Evolutionary conservation across 2,888 invertebrate genomes (phyloP), one percentile per base, ranked within the genome.

Genomic region (Aphidius colemani): DNA sequence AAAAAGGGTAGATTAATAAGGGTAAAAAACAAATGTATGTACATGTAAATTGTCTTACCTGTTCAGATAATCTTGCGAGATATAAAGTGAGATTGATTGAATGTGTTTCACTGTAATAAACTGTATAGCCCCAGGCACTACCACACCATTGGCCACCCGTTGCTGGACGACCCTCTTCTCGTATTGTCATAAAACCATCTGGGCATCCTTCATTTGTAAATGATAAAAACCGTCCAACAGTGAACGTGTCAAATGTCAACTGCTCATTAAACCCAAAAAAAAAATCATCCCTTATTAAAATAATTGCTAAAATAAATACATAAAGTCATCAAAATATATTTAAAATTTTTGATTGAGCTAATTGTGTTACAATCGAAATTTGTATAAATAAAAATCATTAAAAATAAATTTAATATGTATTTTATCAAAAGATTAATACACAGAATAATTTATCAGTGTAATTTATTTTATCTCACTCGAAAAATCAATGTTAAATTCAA

Each of bases 121-220:
- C 92, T 1, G 92, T 92, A 81, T 92, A 92, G 7, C 92, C 92
- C 90, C 91, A 91, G 1, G 92, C 91, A 51, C 90, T 90, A 53
- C 93, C 93, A 72, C 93, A 93, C 92, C 92, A 93, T 79, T 91
- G 90, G 7, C 93, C 93, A 5, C 89, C 88, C 7, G 90, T 89
- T 63, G 88, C 86, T 0, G 90, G 89, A 0, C 90, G 86, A 71
- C 89, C 89, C 57, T 87, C 85, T 80, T 93, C 93, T 70, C 88
- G 86, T 68, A 93, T 91, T 66, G 88, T 90, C 87, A 93, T 90
- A 82, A 89, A 89, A n/a, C 93, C 93, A 74, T 92, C 91, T 0
- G 91, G 91, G 81, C 93, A 93, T 13, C 92, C 92, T 58, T 90
- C 89, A 13, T 88, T 86, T 58, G 90, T 91, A 82, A 90, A 91